A percentile compares a stretch with the other conserved stretches of the same genome.
Evolutionary conservation across 2,888 invertebrate genomes (phyloP).

Genomic region (Marronus borbonicus): DNA sequence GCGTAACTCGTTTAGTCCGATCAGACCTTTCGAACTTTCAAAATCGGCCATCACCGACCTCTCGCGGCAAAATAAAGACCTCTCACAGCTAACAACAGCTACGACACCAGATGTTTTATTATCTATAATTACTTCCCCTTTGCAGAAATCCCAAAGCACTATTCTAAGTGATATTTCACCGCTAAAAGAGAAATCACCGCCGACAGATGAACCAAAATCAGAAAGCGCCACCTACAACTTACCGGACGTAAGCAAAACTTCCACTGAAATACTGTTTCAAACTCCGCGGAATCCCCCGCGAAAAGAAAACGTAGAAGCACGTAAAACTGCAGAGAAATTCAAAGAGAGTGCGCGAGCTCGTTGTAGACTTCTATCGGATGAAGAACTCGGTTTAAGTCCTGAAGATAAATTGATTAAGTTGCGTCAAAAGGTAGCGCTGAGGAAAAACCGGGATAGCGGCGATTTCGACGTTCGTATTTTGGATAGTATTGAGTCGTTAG

Average conservation of each 20-base stretch:
- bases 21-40: slow-evolving; percentile 62
- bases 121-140: slow-evolving; percentile 59
- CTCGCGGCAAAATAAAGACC: slow-evolving; percentile 44
- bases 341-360: slow-evolving; percentile 76
- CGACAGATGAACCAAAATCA: slow-evolving; percentile 8
- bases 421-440: slow-evolving; percentile 67
- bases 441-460: slow-evolving; percentile 58
- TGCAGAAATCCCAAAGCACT: slow-evolving; percentile 62
- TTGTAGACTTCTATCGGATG: slow-evolving; percentile 80
- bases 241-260: slow-evolving; percentile 61
- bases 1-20: slow-evolving; percentile 69
- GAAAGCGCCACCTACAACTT: slow-evolving; percentile 67
- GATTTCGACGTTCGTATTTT: slow-evolving; percentile 60
- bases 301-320: slow-evolving; percentile 70
- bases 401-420: slow-evolving; percentile 77
- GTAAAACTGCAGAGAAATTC: slow-evolving; percentile 74
- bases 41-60: slow-evolving; percentile 66
- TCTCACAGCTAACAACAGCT: slow-evolving; percentile 24
- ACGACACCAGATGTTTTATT: slow-evolving; percentile 65
- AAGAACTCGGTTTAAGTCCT: slow-evolving; percentile 81
- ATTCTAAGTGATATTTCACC: slow-evolving; percentile 23
- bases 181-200: slow-evolving; percentile 7
- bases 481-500: slow-evolving; percentile 62
- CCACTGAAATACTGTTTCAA: slow-evolving; percentile 62
- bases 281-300: slow-evolving; percentile 73